Conservation (phyloP, 1,140 invertebrate species). For the Cardiocondyla obscurior region DNA sequence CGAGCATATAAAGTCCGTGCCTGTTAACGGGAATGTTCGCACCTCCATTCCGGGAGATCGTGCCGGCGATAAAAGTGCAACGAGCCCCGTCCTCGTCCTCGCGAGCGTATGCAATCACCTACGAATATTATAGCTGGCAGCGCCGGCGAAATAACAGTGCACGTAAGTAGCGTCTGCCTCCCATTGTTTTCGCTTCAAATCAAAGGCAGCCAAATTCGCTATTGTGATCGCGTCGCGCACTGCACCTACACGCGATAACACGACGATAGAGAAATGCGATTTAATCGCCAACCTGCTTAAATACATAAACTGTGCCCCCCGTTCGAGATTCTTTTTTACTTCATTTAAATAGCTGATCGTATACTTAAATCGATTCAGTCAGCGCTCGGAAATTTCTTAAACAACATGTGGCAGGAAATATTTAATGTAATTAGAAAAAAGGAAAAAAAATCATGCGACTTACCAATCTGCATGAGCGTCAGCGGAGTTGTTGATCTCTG, state of each 20-base stretch:
- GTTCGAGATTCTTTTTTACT: not conserved
- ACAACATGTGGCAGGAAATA: not conserved
- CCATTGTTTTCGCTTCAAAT: slow-evolving; percentile 77
- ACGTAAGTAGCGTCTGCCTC: slow-evolving; percentile 75
- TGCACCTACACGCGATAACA: slow-evolving; percentile 48
- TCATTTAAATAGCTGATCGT: not conserved
- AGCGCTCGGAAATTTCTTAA: not conserved
- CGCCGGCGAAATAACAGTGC: slow-evolving; percentile 70
- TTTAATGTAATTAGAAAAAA: too few species aligned
- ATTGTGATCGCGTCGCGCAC: slow-evolving; percentile 70
- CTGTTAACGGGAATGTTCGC: slow-evolving; percentile 22
- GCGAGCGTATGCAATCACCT: slow-evolving; percentile 50
- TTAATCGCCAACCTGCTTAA: slow-evolving; percentile 32
- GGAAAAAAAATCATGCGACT: too few species aligned
- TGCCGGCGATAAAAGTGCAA: slow-evolving; percentile 54
- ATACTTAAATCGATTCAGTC: not conserved
- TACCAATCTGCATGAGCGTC: too few species aligned
- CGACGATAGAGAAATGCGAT: slow-evolving; percentile 57
- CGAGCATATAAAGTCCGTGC: not conserved
- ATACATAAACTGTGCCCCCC: not conserved
- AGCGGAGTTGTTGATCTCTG: too few species aligned
- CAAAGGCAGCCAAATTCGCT: slow-evolving; percentile 76
- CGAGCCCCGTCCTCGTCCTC: slow-evolving; percentile 28
- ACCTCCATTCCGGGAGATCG: slow-evolving; percentile 15
- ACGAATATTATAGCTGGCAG: slow-evolving; percentile 64